phyloP scores from a whole-genome alignment of 2,888 invertebrate species.

The Ernsta delagoae region DNA sequence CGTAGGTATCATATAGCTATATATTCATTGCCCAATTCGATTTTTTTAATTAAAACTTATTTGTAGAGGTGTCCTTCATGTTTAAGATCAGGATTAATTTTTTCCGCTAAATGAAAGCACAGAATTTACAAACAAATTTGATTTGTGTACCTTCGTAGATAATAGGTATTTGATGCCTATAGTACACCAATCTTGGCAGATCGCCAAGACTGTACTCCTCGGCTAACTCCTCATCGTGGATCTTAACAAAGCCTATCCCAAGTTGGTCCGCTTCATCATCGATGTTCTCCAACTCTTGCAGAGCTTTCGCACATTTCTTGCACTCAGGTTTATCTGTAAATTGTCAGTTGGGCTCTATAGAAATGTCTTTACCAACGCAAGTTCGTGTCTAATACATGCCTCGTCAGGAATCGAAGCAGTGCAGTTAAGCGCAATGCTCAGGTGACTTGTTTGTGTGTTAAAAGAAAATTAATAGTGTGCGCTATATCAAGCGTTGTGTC shows the following conservation, averaged over 20 bases:
- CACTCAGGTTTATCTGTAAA: slow-evolving; percentile 95
- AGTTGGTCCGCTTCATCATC: slow-evolving; percentile 97
- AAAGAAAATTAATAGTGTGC: slow-evolving; percentile 63
- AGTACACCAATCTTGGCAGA: slow-evolving; percentile 95
- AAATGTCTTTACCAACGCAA: not conserved
- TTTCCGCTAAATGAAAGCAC: slow-evolving; percentile 6
- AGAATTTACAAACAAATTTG: slow-evolving; percentile 45
- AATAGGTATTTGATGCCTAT: slow-evolving; percentile 96
- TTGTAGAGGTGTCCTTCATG: not conserved
- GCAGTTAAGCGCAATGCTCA: slow-evolving; percentile 73
- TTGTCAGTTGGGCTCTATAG: slow-evolving; percentile 36
- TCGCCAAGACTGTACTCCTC: slow-evolving; percentile 96
- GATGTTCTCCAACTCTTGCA: slow-evolving; percentile 96
- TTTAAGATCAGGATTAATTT: too few relatives aligned
- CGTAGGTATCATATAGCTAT: not conserved
- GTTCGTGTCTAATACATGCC: slow-evolving; percentile 57
- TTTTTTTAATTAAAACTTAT: too few relatives aligned
- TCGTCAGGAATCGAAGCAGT: slow-evolving; percentile 69
- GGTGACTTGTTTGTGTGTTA: slow-evolving; percentile 59
- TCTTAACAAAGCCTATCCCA: slow-evolving; percentile 97
- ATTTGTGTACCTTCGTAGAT: slow-evolving; percentile 93
- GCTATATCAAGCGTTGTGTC: slow-evolving; percentile 53
- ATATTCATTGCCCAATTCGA: too few relatives aligned
- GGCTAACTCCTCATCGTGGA: slow-evolving; percentile 95
- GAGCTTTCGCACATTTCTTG: slow-evolving; percentile 95